Percentiles rank a stretch among this genome's conserved stretches.
Conservation (phyloP, 2,888 invertebrate species). For the Nephrotoma flavescens region DNA sequence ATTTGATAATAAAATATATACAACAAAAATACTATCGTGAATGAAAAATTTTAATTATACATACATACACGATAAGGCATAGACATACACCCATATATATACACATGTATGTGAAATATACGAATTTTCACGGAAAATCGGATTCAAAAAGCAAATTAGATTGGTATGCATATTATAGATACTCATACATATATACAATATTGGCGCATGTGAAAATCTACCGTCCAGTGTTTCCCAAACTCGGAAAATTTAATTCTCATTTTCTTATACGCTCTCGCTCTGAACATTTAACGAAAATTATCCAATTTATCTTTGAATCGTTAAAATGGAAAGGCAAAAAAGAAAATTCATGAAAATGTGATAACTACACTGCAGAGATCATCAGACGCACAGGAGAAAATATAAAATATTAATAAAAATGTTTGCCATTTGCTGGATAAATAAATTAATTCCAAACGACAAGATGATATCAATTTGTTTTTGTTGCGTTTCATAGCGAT, state of each 20-base stretch:
- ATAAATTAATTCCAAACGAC: not conserved
- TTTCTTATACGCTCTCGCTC: not conserved
- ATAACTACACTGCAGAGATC: not conserved
- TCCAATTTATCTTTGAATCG: not conserved
- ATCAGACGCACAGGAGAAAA: not conserved
- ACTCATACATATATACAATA: not conserved
- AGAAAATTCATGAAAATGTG: not conserved
- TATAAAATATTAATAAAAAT: not conserved
- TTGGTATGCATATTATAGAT: not conserved
- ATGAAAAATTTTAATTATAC: not conserved
- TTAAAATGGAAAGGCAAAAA: conserved; percentile 3
- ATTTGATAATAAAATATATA: not conserved
- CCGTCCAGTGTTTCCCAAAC: not conserved
- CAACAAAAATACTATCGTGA: not conserved
- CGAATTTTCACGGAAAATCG: not conserved
- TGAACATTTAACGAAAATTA: not conserved
- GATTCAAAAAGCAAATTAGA: not conserved
- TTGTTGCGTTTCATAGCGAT: not conserved
- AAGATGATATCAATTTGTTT: not conserved
- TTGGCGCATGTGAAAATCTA: not conserved
- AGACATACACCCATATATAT: not conserved
- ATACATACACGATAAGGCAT: not conserved
- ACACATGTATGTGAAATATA: not conserved
- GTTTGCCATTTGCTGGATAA: not conserved
- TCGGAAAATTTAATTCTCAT: not conserved